Percentiles rank a stretch among this genome's conserved stretches.
Evolutionary conservation across 2,797 vertebrate genomes (phyloP).

Genomic region (Crocodylus rhombifer): DNA sequence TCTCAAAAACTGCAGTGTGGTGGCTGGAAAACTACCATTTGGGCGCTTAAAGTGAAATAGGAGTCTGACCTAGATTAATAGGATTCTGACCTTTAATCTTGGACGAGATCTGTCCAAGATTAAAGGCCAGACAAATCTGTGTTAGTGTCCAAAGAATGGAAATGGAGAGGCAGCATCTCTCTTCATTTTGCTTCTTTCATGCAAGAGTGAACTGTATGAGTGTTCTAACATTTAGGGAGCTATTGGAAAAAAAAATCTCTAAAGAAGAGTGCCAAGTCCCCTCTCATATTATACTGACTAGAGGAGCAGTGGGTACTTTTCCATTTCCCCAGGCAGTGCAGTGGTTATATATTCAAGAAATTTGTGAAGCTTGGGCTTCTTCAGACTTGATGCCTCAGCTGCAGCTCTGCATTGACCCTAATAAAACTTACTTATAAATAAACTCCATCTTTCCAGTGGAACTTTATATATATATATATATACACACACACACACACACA

Average conservation of each 20-base stretch:
- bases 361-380: not conserved
- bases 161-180: not conserved
- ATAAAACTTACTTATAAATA: not conserved
- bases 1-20: no score
- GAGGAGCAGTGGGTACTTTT: not conserved
- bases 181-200: not conserved
- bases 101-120: not conserved
- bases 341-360: not conserved
- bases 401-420: not conserved
- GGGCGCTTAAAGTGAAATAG: no score
- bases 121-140: not conserved
- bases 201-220: not conserved
- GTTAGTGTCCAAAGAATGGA: not conserved
- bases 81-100: no score
- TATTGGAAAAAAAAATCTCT: not conserved
- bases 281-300: not conserved
- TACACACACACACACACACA: no score
- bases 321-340: not conserved
- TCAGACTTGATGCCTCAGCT: not conserved
- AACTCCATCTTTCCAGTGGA: no score
- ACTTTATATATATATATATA: no score
- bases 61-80: no score
- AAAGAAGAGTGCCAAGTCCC: not conserved
- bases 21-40: no score
- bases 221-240: not conserved